Percentiles rank a stretch among this genome's conserved stretches.
These are phyloP conservation scores for Neosilurus hyrtlii DNA, from an alignment of 2,797 vertebrate genomes.

Conservation along the genomic window DNA sequence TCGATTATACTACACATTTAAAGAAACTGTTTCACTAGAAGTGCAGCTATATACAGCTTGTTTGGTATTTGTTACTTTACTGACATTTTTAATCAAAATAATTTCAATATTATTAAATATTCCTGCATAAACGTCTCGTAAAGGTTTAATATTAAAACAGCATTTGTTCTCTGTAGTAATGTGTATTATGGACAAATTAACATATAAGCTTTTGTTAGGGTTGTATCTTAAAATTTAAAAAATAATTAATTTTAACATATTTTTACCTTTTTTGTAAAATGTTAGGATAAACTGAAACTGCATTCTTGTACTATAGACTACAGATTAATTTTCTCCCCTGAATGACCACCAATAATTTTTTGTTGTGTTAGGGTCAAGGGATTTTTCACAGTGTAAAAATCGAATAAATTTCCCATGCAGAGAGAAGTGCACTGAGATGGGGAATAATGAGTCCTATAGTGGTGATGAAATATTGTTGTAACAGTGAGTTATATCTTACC, in stretches of 20 bases:
- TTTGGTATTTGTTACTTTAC: not conserved
- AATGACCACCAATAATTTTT: not conserved
- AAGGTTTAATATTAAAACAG: not conserved
- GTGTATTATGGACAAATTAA: not conserved
- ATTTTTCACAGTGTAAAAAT: not conserved
- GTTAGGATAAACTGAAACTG: too few species aligned
- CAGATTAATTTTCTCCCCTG: not conserved
- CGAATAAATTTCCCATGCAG: not conserved
- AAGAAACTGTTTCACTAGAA: not conserved
- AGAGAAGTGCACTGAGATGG: not conserved
- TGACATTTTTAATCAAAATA: not conserved
- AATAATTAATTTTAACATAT: too few species aligned
- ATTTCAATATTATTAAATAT: not conserved
- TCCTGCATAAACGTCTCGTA: not conserved
- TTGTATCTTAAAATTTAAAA: too few species aligned
- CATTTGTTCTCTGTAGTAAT: not conserved
- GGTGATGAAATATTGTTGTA: constrained; percentile 22
- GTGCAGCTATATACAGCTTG: not conserved
- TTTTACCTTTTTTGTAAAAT: too few species aligned
- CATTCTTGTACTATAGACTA: not conserved
- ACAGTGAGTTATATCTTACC: not conserved
- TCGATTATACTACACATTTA: not conserved
- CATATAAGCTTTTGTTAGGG: not conserved
- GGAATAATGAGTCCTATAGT: not conserved
- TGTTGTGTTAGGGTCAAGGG: not conserved